phyloP scores from a whole-genome alignment of 2,113 vertebrate species.

The Monopterus albus region DNA sequence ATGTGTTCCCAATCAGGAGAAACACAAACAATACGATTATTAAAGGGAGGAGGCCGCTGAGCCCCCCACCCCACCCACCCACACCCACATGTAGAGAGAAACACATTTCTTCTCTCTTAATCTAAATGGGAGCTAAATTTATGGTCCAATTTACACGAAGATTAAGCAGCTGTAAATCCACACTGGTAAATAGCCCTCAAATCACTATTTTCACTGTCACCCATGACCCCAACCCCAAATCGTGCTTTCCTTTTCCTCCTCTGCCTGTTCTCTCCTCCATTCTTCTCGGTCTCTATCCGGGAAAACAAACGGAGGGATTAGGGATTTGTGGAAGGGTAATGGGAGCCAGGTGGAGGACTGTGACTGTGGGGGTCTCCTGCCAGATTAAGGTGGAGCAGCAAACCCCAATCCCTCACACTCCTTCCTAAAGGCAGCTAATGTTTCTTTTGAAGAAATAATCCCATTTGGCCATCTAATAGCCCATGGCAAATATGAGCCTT shows the following conservation, averaged over 20 bases:
- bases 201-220: conserved; percentile 53
- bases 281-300: conserved; percentile 75
- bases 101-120: neutral
- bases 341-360: conserved; percentile 81
- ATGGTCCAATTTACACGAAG: conserved; percentile 4
- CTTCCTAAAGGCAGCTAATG: conserved; percentile 78
- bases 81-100: neutral
- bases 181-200: conserved; percentile 40
- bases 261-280: conserved; percentile 46
- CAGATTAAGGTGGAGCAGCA: conserved; percentile 67
- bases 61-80: conserved; percentile 78
- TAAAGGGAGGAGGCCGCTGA: conserved; percentile 86
- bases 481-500: conserved; percentile 72
- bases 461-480: conserved; percentile 72
- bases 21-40: conserved; percentile 97
- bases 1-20: conserved; percentile 97
- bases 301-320: conserved; percentile 83
- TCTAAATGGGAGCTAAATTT: neutral
- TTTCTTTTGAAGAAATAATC: conserved; percentile 83
- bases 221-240: conserved; percentile 52
- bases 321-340: conserved; percentile 79
- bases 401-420: conserved; percentile 73
- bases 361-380: conserved; percentile 77
- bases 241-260: conserved; percentile 60
- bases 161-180: conserved; percentile 41